A percentile compares a stretch with the other conserved stretches of the same genome.
phyloP scores from a whole-genome alignment of 2,113 vertebrate genomes.

The Sterna hirundo region DNA sequence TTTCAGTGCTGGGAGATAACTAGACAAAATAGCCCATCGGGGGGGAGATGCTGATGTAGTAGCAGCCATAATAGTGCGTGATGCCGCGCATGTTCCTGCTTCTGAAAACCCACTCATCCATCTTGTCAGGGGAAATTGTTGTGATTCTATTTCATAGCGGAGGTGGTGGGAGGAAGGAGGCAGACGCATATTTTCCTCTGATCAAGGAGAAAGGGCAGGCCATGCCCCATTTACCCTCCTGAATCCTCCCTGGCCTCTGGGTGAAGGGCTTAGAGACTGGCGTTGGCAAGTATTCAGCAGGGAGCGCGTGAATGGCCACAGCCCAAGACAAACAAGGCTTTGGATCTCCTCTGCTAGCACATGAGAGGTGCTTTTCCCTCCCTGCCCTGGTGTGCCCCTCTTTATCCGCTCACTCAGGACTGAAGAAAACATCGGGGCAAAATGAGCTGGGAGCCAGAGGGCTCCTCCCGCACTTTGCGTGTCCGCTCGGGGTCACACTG shows the following conservation, averaged over 20 bases:
- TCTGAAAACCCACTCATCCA: conserved; percentile 12
- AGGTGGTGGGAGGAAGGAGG: conserved; percentile 31
- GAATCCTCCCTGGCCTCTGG: neutral
- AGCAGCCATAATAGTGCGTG: conserved; percentile 24
- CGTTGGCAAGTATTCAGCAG: neutral
- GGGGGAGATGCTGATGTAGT: conserved; percentile 12
- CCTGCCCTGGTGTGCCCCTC: accelerated
- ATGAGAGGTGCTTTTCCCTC: neutral
- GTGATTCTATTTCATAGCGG: neutral
- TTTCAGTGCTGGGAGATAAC: conserved; percentile 19
- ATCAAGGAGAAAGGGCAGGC: neutral
- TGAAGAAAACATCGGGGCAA: neutral
- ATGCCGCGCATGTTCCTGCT: neutral
- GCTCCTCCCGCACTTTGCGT: neutral
- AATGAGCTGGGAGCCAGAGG: neutral
- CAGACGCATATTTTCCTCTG: neutral
- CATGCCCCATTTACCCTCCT: neutral
- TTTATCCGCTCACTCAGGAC: accelerated
- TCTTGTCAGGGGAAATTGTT: conserved; percentile 43
- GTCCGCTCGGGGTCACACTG: accelerated
- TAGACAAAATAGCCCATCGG: conserved; percentile 23
- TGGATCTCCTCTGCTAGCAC: neutral
- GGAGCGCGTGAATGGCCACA: neutral
- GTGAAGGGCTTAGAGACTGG: neutral
- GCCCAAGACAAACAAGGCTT: neutral